Evolutionary conservation across 2,888 invertebrate genomes (phyloP).

Genomic region (Drosophila colorata): DNA sequence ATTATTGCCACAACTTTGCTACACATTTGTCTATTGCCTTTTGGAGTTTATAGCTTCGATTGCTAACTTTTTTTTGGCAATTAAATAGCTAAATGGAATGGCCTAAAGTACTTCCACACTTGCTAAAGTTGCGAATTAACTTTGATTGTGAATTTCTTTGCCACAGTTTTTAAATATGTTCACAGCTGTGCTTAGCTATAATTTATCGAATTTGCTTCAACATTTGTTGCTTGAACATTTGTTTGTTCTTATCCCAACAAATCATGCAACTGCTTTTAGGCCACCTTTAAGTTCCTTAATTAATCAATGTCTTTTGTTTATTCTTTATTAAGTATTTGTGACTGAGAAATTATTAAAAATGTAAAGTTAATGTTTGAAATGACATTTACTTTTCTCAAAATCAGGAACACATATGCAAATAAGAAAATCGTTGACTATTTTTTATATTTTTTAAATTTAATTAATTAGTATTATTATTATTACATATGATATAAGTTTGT

Average conservation of each 20-base stretch:
- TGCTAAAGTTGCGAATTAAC: not conserved
- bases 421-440: too few species aligned
- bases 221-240: not conserved
- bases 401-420: too few species aligned
- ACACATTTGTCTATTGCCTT: conserved; percentile 23
- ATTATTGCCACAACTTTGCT: conserved; percentile 46
- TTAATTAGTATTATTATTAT: too few species aligned
- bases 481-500: too few species aligned
- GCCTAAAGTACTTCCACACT: not conserved
- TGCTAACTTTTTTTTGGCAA: conserved; percentile 9
- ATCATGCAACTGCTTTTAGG: conserved; percentile 5
- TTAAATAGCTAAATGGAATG: not conserved
- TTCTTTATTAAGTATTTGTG: too few species aligned
- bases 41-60: not conserved
- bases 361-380: not conserved
- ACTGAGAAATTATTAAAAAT: not conserved
- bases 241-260: not conserved
- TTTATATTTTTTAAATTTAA: too few species aligned
- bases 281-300: not conserved
- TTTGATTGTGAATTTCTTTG: not conserved
- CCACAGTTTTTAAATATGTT: not conserved
- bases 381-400: too few species aligned
- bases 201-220: not conserved
- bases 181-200: not conserved
- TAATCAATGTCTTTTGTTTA: not conserved